Evolutionary conservation across 2,888 invertebrate species (phyloP).

Genomic region (Drosophila antonietae): DNA sequence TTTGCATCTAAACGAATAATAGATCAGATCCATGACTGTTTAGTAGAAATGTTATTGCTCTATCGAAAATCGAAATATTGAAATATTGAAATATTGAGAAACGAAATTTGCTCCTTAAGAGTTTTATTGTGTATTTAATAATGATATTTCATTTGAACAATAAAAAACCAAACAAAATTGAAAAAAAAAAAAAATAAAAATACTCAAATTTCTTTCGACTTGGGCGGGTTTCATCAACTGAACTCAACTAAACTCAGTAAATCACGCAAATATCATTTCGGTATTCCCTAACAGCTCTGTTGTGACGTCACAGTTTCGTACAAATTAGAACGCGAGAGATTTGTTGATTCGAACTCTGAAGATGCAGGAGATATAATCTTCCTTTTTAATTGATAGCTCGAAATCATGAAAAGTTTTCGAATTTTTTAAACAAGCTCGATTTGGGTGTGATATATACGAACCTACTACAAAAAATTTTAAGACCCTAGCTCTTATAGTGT

Average conservation of each 20-base stretch:
- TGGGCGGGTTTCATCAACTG: neutral
- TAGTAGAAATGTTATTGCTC: conserved; percentile 71
- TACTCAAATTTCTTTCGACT: conserved; percentile 6
- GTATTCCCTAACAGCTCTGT: too few species aligned
- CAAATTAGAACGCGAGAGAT: too few species aligned
- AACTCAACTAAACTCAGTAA: neutral
- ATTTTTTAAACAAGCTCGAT: too few species aligned
- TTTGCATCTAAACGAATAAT: neutral
- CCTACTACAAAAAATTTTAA: too few species aligned
- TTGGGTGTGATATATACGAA: too few species aligned
- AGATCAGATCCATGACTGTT: conserved; percentile 29
- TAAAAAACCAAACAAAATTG: conserved; percentile 40
- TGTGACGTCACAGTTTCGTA: too few species aligned
- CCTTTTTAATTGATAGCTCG: too few species aligned
- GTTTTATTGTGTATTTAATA: conserved; percentile 63
- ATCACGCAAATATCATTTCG: too few species aligned
- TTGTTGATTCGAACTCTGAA: too few species aligned
- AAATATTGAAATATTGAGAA: conserved; percentile 21
- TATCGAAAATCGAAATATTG: conserved; percentile 23
- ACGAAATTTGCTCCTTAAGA: conserved; percentile 60
- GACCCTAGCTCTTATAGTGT: too few species aligned
- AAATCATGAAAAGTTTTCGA: too few species aligned
- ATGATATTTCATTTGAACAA: conserved; percentile 52
- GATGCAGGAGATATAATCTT: too few species aligned
- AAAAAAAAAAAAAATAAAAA: neutral